Conservation (phyloP, 2,888 invertebrate genomes). For the Cephus runcator region DNA sequence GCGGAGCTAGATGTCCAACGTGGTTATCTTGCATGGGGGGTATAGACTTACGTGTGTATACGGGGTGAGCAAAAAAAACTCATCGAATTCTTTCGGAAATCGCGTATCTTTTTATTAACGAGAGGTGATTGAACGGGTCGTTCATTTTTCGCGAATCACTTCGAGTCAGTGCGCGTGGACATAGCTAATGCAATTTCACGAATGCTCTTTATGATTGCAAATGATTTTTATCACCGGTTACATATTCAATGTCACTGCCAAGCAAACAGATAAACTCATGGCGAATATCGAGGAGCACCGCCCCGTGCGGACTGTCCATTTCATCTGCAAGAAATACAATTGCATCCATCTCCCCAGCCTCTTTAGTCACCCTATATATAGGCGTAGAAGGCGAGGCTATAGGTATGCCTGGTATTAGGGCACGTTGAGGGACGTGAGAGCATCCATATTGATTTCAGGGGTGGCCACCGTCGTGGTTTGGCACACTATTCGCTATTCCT, state of each 20-base stretch:
- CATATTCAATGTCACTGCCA: neutral
- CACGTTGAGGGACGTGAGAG: slow-evolving; percentile 6
- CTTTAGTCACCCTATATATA: neutral
- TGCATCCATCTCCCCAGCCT: neutral
- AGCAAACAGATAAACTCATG: neutral
- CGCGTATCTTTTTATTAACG: neutral
- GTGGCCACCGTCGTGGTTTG: slow-evolving; percentile 12
- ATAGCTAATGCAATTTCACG: neutral
- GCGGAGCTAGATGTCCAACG: neutral
- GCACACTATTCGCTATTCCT: neutral
- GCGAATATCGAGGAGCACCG: neutral
- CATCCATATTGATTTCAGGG: slow-evolving; percentile 33
- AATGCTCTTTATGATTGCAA: neutral
- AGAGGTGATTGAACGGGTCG: neutral
- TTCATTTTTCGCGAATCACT: neutral
- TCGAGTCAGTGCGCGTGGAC: neutral
- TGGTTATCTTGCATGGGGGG: neutral
- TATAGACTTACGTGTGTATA: neutral
- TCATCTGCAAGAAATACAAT: neutral
- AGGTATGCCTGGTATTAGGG: neutral
- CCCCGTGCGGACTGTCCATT: neutral
- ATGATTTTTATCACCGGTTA: neutral
- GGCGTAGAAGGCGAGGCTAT: neutral
- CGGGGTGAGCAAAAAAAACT: neutral
- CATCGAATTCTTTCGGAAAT: neutral